These are phyloP conservation scores for Malacosoma neustria DNA, from an alignment of 2,888 invertebrate genomes.

Conservation along the genomic window DNA sequence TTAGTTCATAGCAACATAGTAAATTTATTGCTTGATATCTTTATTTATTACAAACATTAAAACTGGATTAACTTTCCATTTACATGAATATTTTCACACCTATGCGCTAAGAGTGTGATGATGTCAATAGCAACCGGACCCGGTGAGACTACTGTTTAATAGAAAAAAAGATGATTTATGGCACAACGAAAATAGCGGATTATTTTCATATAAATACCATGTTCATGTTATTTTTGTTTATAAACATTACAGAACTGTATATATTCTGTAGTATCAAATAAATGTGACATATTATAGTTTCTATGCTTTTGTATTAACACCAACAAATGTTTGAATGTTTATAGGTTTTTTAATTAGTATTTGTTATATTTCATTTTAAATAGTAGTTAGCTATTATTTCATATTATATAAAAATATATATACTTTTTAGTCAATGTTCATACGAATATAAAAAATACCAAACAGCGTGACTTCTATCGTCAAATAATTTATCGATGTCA, in stretches of 20 bases:
- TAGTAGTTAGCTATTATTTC: too few species aligned
- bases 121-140: not conserved
- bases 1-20: not conserved
- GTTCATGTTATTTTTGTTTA: too few species aligned
- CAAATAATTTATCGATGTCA: constrained; percentile 15
- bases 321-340: too few species aligned
- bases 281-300: too few species aligned
- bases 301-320: too few species aligned
- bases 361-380: too few species aligned
- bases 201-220: not conserved
- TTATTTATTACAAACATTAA: not conserved
- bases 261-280: too few species aligned
- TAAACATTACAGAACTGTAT: too few species aligned
- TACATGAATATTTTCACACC: not conserved
- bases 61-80: not conserved
- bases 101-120: not conserved
- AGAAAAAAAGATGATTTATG: constrained; percentile 5
- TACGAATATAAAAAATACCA: too few species aligned
- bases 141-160: not conserved
- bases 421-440: too few species aligned
- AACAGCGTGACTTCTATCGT: not conserved
- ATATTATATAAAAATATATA: too few species aligned
- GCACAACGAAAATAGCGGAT: not conserved
- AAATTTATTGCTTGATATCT: not conserved
- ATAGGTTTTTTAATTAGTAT: too few species aligned